phyloP scores from a whole-genome alignment of 2,113 vertebrate genomes.

The Ammodytes dubius region DNA sequence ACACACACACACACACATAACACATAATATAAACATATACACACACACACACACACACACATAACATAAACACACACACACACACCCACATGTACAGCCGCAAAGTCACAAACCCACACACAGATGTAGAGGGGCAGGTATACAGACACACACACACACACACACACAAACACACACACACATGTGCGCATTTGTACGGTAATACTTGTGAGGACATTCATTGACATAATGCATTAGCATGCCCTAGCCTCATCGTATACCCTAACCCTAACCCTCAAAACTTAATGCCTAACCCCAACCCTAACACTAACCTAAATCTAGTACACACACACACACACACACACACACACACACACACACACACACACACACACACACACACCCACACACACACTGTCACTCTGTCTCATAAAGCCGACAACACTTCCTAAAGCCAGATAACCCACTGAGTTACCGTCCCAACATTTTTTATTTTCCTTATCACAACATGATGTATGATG shows the following conservation, averaged over 20 bases:
- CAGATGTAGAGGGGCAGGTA: slow-evolving; percentile 55
- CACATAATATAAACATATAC: background rate
- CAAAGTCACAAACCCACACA: slow-evolving; percentile 72
- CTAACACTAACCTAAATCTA: no score
- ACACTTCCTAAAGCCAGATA: slow-evolving; percentile 73
- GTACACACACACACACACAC: no score
- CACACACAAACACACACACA: background rate
- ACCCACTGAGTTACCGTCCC: background rate
- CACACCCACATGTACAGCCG: slow-evolving; percentile 73
- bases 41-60: slow-evolving; percentile 55
- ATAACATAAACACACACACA: slow-evolving; percentile 51
- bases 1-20: slow-evolving; percentile 74
- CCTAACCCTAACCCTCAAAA: no score
- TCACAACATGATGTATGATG: slow-evolving; percentile 37
- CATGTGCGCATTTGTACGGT: no score
- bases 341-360: background rate
- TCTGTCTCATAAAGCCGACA: slow-evolving; percentile 30
- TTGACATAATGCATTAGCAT: no score
- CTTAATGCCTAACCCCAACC: no score
- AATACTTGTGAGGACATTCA: no score
- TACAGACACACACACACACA: slow-evolving; percentile 63
- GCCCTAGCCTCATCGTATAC: no score
- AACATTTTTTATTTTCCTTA: background rate
- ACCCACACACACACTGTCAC: slow-evolving; percentile 46
- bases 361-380: slow-evolving; percentile 10